Base-by-base conservation (phyloP, 2,797 vertebrate species). In the Parotocinclus haroldoi region DNA sequence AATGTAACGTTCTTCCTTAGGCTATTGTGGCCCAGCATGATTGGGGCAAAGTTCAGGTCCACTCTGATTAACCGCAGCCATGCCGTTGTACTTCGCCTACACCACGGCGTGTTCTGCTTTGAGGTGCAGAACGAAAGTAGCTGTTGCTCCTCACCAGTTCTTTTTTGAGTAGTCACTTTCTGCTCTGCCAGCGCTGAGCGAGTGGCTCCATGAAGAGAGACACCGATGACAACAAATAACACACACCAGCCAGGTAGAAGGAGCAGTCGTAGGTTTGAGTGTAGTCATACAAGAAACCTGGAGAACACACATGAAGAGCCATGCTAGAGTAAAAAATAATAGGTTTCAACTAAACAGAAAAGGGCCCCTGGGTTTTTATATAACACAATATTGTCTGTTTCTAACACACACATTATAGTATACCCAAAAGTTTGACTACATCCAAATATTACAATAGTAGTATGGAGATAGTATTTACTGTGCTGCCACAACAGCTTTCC, bases 261-360 rank as follows among this genome's bases (percentile, higher is more conserved):
- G 95, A 98, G 67, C 91, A 91, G 71, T 82, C 86, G 1, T 97
- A 97, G 0, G 93, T 97, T 85, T 89, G 91, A 2, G 91, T 98
- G 87, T 92, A 91, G 83, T 98, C 95, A 0, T 95, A 91, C 69
- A 98, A 85, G 88, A 95, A 96, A 18, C 96, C 94, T 98, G 84
- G n/a, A 1, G 57, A 76, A 58, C 38, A 40, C 38, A n/a, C n/a
- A n/a, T n/a, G n/a, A n/a, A n/a, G n/a, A n/a, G n/a, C n/a, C n/a
- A n/a, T n/a, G n/a, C n/a, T n/a, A n/a, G n/a, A n/a, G n/a, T n/a
- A n/a, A n/a, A n/a, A n/a, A n/a, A n/a, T n/a, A n/a, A n/a, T n/a
- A n/a, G n/a, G n/a, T n/a, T n/a, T n/a, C n/a, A n/a, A n/a, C n/a
- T n/a, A n/a, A n/a, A n/a, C n/a, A n/a, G n/a, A n/a, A n/a, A n/a